These are phyloP conservation scores for Drosophila bocki DNA, from an alignment of 1,140 invertebrate genomes.

Conservation along the genomic window DNA sequence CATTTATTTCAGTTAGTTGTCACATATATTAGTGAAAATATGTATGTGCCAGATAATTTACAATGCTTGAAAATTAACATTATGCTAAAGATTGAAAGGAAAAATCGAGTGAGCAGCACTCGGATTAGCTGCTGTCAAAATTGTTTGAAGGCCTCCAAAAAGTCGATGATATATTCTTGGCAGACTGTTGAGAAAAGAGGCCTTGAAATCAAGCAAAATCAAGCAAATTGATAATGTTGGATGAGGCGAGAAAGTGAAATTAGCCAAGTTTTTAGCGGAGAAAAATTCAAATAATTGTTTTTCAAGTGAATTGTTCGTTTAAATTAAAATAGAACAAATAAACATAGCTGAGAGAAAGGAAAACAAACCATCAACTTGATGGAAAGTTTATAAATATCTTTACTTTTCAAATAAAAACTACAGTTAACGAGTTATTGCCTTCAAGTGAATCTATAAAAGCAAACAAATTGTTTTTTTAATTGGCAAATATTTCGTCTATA, in stretches of 20 bases:
- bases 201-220: conserved; percentile 12
- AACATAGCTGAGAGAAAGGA: neutral
- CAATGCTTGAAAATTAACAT: conserved; percentile 54
- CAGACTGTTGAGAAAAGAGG: neutral
- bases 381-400: neutral
- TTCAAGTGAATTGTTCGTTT: conserved; percentile 27
- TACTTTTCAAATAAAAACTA: neutral
- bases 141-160: conserved; percentile 62
- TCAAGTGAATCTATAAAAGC: neutral
- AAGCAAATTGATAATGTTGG: conserved; percentile 33
- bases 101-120: conserved; percentile 17
- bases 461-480: neutral
- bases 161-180: conserved; percentile 37
- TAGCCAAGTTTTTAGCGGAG: conserved; percentile 2
- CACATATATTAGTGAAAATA: conserved; percentile 61
- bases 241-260: conserved; percentile 35
- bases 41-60: conserved; percentile 63
- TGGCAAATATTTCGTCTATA: neutral
- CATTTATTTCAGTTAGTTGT: conserved; percentile 60
- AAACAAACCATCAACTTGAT: neutral
- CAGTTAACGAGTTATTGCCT: neutral
- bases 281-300: conserved; percentile 22
- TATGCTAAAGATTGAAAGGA: conserved; percentile 36
- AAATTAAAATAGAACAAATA: conserved; percentile 8
- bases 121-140: conserved; percentile 68